Evolutionary conservation across 1,140 invertebrate species (phyloP).

Genomic region (Drosophila busckii): DNA sequence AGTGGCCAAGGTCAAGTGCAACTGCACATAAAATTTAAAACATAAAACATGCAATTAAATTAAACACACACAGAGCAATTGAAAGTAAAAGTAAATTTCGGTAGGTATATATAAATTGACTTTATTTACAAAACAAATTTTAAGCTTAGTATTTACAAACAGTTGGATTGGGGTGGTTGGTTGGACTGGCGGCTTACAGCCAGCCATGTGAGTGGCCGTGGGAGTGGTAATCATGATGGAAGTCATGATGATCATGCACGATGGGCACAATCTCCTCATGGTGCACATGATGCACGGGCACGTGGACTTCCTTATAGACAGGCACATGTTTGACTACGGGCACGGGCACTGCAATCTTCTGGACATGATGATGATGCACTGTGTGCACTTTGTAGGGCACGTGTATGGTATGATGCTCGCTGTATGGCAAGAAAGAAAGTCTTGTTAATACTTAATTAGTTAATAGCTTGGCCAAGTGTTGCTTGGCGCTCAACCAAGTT

Average conservation of each 20-base stretch:
- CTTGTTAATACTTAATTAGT: too few species aligned
- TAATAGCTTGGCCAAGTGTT: too few species aligned
- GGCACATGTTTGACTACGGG: constrained; percentile 76
- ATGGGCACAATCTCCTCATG: constrained; percentile 58
- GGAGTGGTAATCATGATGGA: constrained; percentile 63
- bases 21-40: constrained; percentile 64
- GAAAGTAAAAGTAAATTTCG: constrained; percentile 17
- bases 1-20: constrained; percentile 71
- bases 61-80: constrained; percentile 16
- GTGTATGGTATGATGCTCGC: constrained; percentile 82
- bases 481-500: too few species aligned
- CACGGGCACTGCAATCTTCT: constrained; percentile 80
- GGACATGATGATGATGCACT: constrained; percentile 84
- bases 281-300: constrained; percentile 66
- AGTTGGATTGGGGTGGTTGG: constrained; percentile 3
- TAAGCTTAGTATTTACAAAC: constrained; percentile 55
- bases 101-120: constrained; percentile 14
- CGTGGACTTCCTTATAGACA: constrained; percentile 56
- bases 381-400: constrained; percentile 84
- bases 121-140: constrained; percentile 65
- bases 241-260: constrained; percentile 66
- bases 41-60: constrained; percentile 25
- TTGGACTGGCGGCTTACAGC: constrained; percentile 28
- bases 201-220: constrained; percentile 53
- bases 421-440: constrained; percentile 68